Percentiles rank a stretch among this genome's conserved stretches.
Evolutionary conservation across 2,797 vertebrate species (phyloP).

Genomic region (Apodemus agrarius): DNA sequence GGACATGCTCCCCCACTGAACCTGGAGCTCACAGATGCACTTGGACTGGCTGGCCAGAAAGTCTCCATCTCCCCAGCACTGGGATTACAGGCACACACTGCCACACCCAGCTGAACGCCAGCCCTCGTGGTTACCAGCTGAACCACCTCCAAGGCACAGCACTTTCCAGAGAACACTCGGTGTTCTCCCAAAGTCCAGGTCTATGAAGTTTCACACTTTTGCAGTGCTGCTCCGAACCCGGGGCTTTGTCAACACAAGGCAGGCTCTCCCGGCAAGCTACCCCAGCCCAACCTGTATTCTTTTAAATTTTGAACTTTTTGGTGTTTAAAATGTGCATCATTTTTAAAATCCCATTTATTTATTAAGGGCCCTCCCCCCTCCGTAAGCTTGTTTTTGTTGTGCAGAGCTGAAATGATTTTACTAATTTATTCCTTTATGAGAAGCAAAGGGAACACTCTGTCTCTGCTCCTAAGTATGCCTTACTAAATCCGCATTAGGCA

Average conservation of each 20-base stretch:
- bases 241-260: neutral
- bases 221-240: neutral
- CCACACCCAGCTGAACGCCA: neutral
- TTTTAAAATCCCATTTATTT: neutral
- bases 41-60: neutral
- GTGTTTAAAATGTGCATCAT: neutral
- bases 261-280: neutral
- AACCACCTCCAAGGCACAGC: neutral
- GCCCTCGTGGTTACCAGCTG: neutral
- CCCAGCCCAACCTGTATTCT: neutral
- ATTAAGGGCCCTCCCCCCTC: neutral
- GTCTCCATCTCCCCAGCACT: neutral
- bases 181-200: neutral
- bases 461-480: neutral
- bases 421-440: constrained; percentile 53
- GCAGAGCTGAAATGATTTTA: neutral
- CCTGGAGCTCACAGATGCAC: neutral
- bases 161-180: neutral
- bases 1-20: neutral
- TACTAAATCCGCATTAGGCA: neutral
- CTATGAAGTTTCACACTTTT: neutral
- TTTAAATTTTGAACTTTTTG: constrained; percentile 17
- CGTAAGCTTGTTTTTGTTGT: constrained; percentile 26
- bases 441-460: neutral
- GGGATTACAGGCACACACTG: neutral